Percentiles rank a stretch among this genome's conserved stretches.
Conservation (phyloP, 2,888 invertebrate genomes). For the Cylindroiulus punctatus region DNA sequence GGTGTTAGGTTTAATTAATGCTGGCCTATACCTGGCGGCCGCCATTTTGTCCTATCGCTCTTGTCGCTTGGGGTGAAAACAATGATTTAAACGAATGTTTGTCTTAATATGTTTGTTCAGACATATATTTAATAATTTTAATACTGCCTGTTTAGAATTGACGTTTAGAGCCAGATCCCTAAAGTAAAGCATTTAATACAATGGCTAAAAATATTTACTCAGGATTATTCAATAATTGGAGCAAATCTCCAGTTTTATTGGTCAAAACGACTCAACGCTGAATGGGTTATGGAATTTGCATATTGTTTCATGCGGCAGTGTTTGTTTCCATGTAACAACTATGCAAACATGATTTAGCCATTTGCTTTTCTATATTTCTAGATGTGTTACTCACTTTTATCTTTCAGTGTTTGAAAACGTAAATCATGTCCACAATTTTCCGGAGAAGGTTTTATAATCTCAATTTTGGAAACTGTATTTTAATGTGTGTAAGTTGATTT, state of each 20-base stretch:
- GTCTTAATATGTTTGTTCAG: neutral
- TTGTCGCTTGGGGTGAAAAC: slow-evolving; percentile 1
- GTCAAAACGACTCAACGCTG: neutral
- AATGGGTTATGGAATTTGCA: neutral
- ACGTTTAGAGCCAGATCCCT: neutral
- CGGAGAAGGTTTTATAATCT: neutral
- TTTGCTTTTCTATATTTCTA: neutral
- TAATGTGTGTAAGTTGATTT: neutral
- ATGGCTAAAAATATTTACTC: neutral
- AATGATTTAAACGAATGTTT: neutral
- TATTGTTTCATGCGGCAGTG: neutral
- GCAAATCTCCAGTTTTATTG: neutral
- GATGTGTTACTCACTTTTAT: neutral
- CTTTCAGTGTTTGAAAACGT: neutral
- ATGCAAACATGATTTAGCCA: no score
- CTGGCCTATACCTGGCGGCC: neutral
- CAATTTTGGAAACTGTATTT: neutral
- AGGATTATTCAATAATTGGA: neutral
- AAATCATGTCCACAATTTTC: neutral
- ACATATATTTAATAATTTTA: neutral
- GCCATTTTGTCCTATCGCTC: slow-evolving; percentile 26
- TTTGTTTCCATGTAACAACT: no score
- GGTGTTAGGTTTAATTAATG: slow-evolving; percentile 30
- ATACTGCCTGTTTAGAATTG: neutral
- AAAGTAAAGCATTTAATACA: no score